Base-by-base conservation (phyloP, 2,888 invertebrate species). In the Polyommatus icarus region DNA sequence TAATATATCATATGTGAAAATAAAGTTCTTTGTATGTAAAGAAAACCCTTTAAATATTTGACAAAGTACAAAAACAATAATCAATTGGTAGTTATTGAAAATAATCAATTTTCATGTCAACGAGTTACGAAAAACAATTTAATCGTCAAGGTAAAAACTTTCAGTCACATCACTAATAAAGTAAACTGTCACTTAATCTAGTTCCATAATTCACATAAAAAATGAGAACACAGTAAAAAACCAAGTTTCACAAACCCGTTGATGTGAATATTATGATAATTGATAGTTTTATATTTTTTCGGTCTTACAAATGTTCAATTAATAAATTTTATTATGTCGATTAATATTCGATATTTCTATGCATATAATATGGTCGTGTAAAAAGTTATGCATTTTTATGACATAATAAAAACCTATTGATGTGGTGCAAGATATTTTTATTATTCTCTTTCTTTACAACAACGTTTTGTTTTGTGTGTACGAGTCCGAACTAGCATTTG, bases 191-290 rank as follows among this genome's bases (percentile, higher is more conserved):
- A 36, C 8, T 18, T 71, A 72, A 59, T 59, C 18, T 57, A 46
- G n/a, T 18, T 71, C 12, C 67, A 77, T 71, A 57, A 72, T 36
- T 40, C 4, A 32, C 29, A 71, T n/a, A 32, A 46, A 57, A 67
- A 73, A 72, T 76, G 29, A 59, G 78, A 46, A 40, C 67, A 73
- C 36, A 78, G 76, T 71, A 29, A 36, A 36, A 71, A 71, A 71
- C 71, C 18, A 12, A 8, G 71, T 71, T 71, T 71, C 71, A 71
- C 32, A 71, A 18, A 36, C 71, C 29, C 71, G 18, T 36, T 71
- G 29, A 71, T 71, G 36, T 32, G 18, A 36, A 71, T 71, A 71
- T 71, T 71, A 71, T 71, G 71, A 32, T 71, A 71, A 71, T 71
- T 71, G 15, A 1, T 15, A 36, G 32, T n/a, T 71, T 71, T 15